Percentiles rank a stretch among this genome's conserved stretches.
phyloP scores from a whole-genome alignment of 2,888 invertebrate genomes.

The Drosophila neoperkinsi region DNA sequence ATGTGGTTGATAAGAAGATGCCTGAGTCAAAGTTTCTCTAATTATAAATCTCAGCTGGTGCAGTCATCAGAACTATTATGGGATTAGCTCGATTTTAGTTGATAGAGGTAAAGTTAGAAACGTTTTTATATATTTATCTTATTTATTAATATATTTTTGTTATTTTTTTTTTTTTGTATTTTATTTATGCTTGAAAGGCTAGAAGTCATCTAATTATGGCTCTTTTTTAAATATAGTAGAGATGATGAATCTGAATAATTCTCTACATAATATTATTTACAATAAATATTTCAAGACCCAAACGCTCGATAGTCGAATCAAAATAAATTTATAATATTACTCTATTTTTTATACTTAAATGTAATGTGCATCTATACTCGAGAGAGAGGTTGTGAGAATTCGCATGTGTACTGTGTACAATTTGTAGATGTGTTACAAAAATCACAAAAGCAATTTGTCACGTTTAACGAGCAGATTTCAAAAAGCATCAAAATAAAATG shows the following conservation, averaged over 20 bases:
- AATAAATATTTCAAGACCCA: background rate
- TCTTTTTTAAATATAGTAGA: no score
- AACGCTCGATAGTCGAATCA: background rate
- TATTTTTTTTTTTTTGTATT: background rate
- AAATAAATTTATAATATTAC: background rate
- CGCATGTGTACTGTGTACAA: background rate
- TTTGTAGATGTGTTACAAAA: background rate
- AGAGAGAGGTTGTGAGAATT: background rate
- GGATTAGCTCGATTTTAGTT: background rate
- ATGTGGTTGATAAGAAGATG: no score
- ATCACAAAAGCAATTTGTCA: conserved; percentile 22
- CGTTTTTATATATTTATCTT: background rate
- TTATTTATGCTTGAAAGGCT: background rate
- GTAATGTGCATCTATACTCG: background rate
- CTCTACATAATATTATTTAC: background rate
- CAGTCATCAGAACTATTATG: conserved; percentile 3
- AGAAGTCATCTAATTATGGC: background rate
- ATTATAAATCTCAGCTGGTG: conserved; percentile 1
- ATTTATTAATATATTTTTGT: background rate
- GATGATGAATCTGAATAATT: background rate
- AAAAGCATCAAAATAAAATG: conserved; percentile 8
- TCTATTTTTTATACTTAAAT: background rate
- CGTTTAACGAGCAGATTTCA: conserved; percentile 29
- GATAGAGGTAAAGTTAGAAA: background rate
- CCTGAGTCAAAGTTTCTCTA: background rate